A percentile compares a stretch with the other conserved stretches of the same genome.
phyloP scores from a whole-genome alignment of 2,888 invertebrate species.

The Melipona bicolor region DNA sequence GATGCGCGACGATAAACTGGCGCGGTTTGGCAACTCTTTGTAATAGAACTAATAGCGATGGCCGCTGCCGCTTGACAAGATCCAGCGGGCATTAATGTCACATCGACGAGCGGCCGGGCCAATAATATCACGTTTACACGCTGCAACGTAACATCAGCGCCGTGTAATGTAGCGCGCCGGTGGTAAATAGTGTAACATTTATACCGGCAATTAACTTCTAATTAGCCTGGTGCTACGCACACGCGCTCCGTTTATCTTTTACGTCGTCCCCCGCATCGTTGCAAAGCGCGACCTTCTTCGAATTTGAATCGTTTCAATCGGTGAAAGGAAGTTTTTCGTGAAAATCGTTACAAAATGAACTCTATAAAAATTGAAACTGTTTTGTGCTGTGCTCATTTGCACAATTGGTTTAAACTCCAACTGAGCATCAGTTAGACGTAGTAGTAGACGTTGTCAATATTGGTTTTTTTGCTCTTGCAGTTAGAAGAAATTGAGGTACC shows the following conservation, averaged over 20 bases:
- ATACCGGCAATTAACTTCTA: conserved; percentile 62
- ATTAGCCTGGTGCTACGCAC: conserved; percentile 33
- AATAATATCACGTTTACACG: conserved; percentile 51
- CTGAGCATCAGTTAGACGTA: no score
- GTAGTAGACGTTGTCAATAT: no score
- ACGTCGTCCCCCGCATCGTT: not conserved
- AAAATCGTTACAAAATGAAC: no score
- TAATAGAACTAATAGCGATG: conserved; percentile 48
- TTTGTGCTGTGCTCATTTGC: no score
- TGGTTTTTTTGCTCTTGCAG: no score
- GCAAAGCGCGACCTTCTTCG: not conserved
- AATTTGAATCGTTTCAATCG: no score
- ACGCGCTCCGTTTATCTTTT: not conserved
- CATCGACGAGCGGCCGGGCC: conserved; percentile 37
- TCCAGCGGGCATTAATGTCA: conserved; percentile 37
- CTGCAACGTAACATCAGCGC: conserved; percentile 19
- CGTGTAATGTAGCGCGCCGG: conserved; percentile 36
- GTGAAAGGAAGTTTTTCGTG: no score
- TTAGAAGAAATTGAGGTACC: no score
- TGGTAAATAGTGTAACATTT: conserved; percentile 58
- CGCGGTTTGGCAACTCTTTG: conserved; percentile 52
- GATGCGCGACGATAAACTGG: conserved; percentile 32
- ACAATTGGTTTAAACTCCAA: no score
- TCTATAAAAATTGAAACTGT: no score
- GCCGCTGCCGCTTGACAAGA: conserved; percentile 31